Conservation (phyloP, 2,888 invertebrate genomes). For the Deroplatys truncata region DNA sequence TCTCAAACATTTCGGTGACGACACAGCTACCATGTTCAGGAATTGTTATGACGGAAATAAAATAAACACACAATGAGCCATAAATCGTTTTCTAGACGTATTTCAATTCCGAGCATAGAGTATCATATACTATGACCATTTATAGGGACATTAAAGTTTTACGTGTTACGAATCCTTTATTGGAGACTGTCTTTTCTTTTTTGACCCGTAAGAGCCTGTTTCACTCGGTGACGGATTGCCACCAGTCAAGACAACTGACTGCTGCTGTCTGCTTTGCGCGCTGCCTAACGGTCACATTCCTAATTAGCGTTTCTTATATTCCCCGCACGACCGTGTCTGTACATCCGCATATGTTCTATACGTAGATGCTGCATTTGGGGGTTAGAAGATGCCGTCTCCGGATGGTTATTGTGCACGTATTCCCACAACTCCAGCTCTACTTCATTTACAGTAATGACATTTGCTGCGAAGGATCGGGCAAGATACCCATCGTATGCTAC, state of each 20-base stretch:
- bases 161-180: background rate
- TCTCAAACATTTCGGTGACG: no score
- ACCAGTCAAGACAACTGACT: background rate
- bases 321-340: no score
- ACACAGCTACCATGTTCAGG: background rate
- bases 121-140: background rate
- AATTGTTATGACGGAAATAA: background rate
- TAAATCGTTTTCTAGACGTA: background rate
- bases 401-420: no score
- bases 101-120: background rate
- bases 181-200: background rate
- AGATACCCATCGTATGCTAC: no score
- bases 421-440: no score
- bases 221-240: background rate
- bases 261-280: background rate
- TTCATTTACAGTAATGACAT: no score
- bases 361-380: background rate
- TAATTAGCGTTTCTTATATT: background rate
- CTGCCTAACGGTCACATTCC: background rate
- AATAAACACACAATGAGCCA: background rate
- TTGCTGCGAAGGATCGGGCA: no score
- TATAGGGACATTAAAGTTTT: background rate
- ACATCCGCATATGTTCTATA: background rate
- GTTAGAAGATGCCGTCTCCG: no score
- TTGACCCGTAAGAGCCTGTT: background rate